Base-by-base conservation (phyloP, 2,113 vertebrate species). In the Alectura lathami region DNA sequence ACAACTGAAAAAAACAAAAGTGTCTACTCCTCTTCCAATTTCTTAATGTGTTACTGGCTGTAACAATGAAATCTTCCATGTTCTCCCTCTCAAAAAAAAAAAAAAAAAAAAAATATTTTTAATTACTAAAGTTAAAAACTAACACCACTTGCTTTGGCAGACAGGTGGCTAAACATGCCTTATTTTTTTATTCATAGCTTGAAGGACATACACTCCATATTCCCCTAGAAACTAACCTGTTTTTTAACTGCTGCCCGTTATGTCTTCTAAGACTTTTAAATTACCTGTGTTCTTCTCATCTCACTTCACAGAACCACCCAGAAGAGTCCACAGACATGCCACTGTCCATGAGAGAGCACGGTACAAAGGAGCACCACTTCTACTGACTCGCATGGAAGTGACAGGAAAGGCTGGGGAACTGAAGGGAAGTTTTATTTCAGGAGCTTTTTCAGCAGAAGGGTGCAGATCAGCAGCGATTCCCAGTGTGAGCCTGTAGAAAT, bases 1-100 rank as follows among this genome's bases (percentile, higher is more conserved):
- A 72, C 84, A 94, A 85, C 63, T 68, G 69, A 82, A 96, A 95
- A 81, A 79, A 36, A 89, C 82, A 91, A 81, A 22, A 80, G 29
- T 54, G 62, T 75, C 60, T 83, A 72, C 21, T 24, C 42, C 70
- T 87, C 47, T 53, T 82, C 32, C 26, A 42, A 53, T 38, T 73
- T 88, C 45, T 50, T 79, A 66, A 82, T 57, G 5, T 22, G 51
- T 20, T 56, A 73, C 47, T 24, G 6, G n/a, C 74, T 18, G 82
- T 62, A 47, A 64, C 27, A 91, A 40, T 47, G 57, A 67, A 69
- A n/a, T 78, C 43, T 88, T 90, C 59, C 21, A 36, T 38, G 8
- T 76, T 70, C 22, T 81, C 59, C 81, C 78, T 81, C 56, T 83
- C 78, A 84, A 63, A 90, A 89, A n/a, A n/a, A n/a, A n/a, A n/a